Conservation (phyloP, 2,888 invertebrate genomes). For the Baccha elongata region DNA sequence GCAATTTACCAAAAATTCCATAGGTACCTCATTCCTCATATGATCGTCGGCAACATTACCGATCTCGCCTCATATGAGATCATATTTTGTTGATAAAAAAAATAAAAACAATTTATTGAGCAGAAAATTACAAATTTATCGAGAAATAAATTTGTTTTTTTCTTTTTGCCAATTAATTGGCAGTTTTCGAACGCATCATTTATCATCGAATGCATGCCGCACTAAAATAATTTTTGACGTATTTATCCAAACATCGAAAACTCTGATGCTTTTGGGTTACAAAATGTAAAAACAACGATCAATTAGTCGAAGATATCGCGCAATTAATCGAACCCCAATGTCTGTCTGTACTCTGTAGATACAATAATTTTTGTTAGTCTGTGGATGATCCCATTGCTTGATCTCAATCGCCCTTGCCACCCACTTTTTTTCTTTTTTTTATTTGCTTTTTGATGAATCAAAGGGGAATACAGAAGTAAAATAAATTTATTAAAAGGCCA, state of each 20-base stretch:
- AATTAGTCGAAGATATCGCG: conserved; percentile 75
- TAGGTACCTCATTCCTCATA: conserved; percentile 44
- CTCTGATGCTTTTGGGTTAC: not conserved
- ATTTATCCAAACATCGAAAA: conserved; percentile 33
- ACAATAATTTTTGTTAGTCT: conserved; percentile 69
- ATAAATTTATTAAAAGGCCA: conserved; percentile 73
- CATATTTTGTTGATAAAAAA: conserved; percentile 30
- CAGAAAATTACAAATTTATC: conserved; percentile 59
- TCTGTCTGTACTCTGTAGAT: too few species aligned
- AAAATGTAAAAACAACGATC: conserved; percentile 72
- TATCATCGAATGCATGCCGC: conserved; percentile 55
- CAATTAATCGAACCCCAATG: conserved; percentile 68
- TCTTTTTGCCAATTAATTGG: conserved; percentile 18
- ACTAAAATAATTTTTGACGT: conserved; percentile 44
- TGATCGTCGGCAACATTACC: not conserved
- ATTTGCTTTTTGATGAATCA: conserved; percentile 38
- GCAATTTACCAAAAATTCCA: conserved; percentile 39
- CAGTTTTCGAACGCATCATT: conserved; percentile 49
- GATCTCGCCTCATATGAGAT: conserved; percentile 47
- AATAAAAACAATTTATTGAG: too few species aligned
- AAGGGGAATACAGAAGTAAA: conserved; percentile 26
- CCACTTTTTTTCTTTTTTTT: conserved; percentile 49
- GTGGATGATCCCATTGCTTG: conserved; percentile 65
- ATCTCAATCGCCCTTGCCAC: conserved; percentile 64
- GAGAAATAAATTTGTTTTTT: conserved; percentile 27